phyloP scores from a whole-genome alignment of 1,140 invertebrate species.

The Papilio xuthus region DNA sequence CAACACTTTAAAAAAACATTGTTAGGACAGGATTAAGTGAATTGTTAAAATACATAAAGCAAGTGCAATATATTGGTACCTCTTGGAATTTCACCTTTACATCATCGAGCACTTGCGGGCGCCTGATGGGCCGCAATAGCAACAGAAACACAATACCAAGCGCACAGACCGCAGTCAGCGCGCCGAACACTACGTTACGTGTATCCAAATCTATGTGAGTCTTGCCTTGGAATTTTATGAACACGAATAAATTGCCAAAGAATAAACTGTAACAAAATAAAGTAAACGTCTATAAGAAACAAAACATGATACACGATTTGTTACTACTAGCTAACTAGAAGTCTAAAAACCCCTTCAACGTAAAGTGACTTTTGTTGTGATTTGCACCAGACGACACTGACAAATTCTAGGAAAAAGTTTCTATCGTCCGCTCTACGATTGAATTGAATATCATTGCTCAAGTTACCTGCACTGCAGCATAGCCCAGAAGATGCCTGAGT shows the following conservation, averaged over 20 bases:
- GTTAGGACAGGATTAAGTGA: not conserved
- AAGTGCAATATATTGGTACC: conserved; percentile 27
- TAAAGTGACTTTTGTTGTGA: too few species aligned
- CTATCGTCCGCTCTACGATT: not conserved
- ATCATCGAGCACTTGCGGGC: conserved; percentile 68
- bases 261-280: conserved; percentile 88
- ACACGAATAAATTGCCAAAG: conserved; percentile 97
- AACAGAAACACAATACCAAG: conserved; percentile 87
- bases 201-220: conserved; percentile 84
- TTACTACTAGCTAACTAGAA: too few species aligned
- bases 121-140: conserved; percentile 83
- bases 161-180: conserved; percentile 86
- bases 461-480: conserved; percentile 92
- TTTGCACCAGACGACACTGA: not conserved
- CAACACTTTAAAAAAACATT: not conserved
- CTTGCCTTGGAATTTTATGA: conserved; percentile 92
- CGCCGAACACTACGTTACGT: conserved; percentile 88
- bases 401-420: not conserved
- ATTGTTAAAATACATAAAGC: conserved; percentile 1
- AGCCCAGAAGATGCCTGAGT: conserved; percentile 98
- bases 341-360: too few species aligned
- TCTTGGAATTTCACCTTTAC: conserved; percentile 67
- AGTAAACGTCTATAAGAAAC: not conserved
- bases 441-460: not conserved
- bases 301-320: too few species aligned